These are phyloP conservation scores for Poecile montanus DNA, from an alignment of 2,797 vertebrate species.

Conservation along the genomic window DNA sequence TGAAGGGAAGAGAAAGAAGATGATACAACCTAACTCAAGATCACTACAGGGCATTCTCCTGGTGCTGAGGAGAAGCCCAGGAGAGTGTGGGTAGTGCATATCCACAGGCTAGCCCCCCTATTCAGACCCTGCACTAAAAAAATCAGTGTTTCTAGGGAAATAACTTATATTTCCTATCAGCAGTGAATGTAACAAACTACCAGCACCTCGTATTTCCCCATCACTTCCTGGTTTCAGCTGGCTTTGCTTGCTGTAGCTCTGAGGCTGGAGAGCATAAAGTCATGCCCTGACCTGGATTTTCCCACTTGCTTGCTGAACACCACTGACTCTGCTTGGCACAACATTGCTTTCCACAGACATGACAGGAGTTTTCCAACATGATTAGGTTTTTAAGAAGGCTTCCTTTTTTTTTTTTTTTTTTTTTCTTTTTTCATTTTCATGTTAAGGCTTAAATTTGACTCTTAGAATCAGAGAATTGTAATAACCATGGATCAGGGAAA, in stretches of 20 bases:
- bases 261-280: not conserved
- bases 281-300: not conserved
- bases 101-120: not conserved
- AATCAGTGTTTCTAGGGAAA: not conserved
- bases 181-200: not conserved
- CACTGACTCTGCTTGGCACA: not conserved
- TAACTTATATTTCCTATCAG: not conserved
- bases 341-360: not conserved
- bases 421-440: not conserved
- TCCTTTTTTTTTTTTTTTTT: not conserved
- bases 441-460: not conserved
- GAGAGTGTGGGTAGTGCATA: not conserved
- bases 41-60: not conserved
- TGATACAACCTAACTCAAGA: not conserved
- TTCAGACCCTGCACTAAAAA: not conserved
- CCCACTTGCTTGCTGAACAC: not conserved
- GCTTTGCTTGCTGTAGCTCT: not conserved
- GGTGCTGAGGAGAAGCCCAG: not conserved
- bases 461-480: not conserved
- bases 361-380: not conserved
- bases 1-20: constrained; percentile 29
- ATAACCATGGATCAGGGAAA: not conserved
- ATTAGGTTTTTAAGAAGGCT: not conserved
- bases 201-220: not conserved
- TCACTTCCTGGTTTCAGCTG: not conserved